A percentile compares a stretch with the other conserved stretches of the same genome.
Conservation (phyloP, 2,113 vertebrate species). For the Megaceryle maxima region DNA sequence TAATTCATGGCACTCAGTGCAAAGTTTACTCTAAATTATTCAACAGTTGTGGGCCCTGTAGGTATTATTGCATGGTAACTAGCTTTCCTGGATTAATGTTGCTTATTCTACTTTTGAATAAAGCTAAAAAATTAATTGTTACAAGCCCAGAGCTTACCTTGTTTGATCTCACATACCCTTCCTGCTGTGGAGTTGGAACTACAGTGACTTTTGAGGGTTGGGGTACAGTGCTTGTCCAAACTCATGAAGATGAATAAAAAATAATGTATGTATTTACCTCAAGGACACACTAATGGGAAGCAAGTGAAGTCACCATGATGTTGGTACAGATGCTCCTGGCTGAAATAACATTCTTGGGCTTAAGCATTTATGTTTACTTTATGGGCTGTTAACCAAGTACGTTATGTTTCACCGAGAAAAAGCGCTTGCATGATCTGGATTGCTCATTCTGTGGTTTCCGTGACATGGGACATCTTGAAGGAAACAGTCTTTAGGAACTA, state of each 20-base stretch:
- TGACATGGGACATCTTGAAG: background rate
- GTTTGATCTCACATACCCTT: constrained; percentile 14
- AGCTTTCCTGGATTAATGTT: constrained; percentile 27
- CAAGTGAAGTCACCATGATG: constrained; percentile 11
- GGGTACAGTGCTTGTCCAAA: background rate
- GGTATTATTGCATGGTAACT: constrained; percentile 17
- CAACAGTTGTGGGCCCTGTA: background rate
- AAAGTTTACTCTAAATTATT: constrained; percentile 51
- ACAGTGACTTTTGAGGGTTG: background rate
- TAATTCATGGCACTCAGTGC: background rate
- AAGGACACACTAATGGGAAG: constrained; percentile 11
- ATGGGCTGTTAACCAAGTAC: constrained; percentile 17
- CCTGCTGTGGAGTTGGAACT: background rate
- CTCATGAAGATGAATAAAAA: constrained; percentile 29
- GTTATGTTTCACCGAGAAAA: background rate
- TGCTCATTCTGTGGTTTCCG: background rate
- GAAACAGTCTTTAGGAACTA: background rate
- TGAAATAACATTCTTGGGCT: constrained; percentile 13
- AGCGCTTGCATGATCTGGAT: background rate
- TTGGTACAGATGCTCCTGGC: background rate
- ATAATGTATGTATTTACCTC: constrained; percentile 6
- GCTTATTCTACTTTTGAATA: constrained; percentile 31
- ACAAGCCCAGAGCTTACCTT: constrained; percentile 35
- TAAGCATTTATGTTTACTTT: constrained; percentile 29
- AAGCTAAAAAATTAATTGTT: constrained; percentile 56